phyloP scores from a whole-genome alignment of 2,113 vertebrate genomes.

The Saguinus midas region DNA sequence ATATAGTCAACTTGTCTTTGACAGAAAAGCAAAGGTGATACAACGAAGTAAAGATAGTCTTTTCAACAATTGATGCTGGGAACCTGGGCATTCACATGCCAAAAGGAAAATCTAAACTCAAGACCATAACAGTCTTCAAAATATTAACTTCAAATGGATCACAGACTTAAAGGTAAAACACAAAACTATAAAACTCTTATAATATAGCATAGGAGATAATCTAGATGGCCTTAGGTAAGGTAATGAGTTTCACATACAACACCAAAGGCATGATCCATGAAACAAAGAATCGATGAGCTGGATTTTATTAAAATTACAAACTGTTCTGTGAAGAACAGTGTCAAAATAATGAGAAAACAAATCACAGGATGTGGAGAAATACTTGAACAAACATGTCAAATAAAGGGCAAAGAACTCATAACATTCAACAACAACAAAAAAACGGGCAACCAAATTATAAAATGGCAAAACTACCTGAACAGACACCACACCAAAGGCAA shows the following conservation, averaged over 20 bases:
- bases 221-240: neutral
- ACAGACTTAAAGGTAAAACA: neutral
- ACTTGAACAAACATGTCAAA: neutral
- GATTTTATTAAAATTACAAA: neutral
- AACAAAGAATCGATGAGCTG: neutral
- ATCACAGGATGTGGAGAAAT: neutral
- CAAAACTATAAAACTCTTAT: neutral
- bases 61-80: neutral
- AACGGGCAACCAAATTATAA: neutral
- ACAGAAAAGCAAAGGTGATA: neutral
- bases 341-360: neutral
- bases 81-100: neutral
- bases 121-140: neutral
- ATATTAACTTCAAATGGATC: neutral
- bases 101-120: neutral
- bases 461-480: neutral
- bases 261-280: neutral
- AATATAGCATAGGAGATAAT: neutral
- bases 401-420: neutral
- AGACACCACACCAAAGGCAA: neutral
- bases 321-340: neutral
- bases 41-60: neutral
- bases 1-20: neutral
- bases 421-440: neutral
- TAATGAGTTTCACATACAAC: neutral